These are phyloP conservation scores for Heteronetta atricapilla DNA, from an alignment of 2,113 vertebrate species.

Conservation along the genomic window DNA sequence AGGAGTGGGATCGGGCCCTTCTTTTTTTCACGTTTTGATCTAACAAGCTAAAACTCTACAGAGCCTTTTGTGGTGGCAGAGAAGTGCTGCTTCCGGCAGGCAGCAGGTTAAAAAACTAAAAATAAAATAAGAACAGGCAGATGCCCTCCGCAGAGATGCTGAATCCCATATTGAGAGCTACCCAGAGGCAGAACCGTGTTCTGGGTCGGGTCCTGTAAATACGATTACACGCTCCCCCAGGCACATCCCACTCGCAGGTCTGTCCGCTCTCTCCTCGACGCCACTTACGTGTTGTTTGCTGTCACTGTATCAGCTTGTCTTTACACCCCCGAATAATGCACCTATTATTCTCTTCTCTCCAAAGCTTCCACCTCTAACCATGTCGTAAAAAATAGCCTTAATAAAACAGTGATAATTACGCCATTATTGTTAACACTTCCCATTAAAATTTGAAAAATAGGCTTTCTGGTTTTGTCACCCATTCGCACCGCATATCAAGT, in stretches of 20 bases:
- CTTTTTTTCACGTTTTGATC: not conserved
- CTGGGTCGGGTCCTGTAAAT: not conserved
- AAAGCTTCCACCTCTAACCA: conserved; percentile 43
- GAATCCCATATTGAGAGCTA: not conserved
- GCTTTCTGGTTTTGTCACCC: conserved; percentile 9
- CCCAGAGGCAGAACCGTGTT: not conserved
- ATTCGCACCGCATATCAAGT: not conserved
- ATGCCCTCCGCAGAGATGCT: not conserved
- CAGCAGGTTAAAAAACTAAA: not conserved
- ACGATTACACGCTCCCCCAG: not conserved
- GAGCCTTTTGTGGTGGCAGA: not conserved
- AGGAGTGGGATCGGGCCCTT: not conserved
- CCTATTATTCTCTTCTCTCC: conserved; percentile 48
- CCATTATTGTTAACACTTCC: conserved; percentile 64
- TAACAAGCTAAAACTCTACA: not conserved
- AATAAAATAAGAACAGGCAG: not conserved
- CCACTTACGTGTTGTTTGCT: not conserved
- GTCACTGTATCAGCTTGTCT: not conserved
- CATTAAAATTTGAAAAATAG: conserved; percentile 51
- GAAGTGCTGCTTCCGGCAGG: not conserved
- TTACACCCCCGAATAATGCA: conserved; percentile 20
- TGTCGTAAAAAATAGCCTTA: conserved; percentile 68
- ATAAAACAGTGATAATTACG: conserved; percentile 69
- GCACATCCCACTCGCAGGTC: not conserved
- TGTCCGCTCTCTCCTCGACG: not conserved